A percentile compares a stretch with the other conserved stretches of the same genome.
Evolutionary conservation across 1,140 invertebrate genomes (phyloP).

Genomic region (Drosophila persimilis): DNA sequence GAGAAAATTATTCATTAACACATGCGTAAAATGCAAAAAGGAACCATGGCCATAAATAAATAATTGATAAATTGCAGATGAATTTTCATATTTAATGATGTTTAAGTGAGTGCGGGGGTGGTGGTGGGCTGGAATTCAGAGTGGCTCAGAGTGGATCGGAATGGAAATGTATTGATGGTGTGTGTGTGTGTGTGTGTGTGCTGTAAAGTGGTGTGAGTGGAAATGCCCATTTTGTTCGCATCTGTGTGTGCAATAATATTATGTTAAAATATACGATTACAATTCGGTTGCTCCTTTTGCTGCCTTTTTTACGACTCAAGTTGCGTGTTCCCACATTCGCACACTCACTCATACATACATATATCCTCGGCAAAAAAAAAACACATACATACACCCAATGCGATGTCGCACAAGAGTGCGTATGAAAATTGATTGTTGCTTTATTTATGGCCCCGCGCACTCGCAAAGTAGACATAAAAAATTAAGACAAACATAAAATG

Average conservation of each 20-base stretch:
- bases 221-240: constrained; percentile 42
- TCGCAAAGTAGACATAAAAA: constrained; percentile 77
- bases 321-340: constrained; percentile 13
- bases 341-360: background rate
- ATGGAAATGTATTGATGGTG: background rate
- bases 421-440: constrained; percentile 80
- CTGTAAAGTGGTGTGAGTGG: background rate
- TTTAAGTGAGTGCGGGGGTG: constrained; percentile 56
- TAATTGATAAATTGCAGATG: constrained; percentile 82
- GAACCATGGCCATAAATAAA: constrained; percentile 79
- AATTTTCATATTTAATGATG: constrained; percentile 82
- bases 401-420: constrained; percentile 71
- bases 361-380: no score
- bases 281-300: constrained; percentile 36
- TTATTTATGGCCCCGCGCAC: constrained; percentile 68
- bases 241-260: constrained; percentile 74
- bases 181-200: background rate
- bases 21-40: constrained; percentile 74
- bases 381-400: background rate
- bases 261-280: constrained; percentile 81
- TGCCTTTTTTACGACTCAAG: constrained; percentile 56
- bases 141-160: background rate
- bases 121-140: no score
- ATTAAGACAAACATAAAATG: constrained; percentile 80
- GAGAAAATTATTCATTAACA: constrained; percentile 81